Percentiles rank a stretch among this genome's conserved stretches.
phyloP scores from a whole-genome alignment of 2,797 vertebrate genomes.

The Meriones psammophilus region DNA sequence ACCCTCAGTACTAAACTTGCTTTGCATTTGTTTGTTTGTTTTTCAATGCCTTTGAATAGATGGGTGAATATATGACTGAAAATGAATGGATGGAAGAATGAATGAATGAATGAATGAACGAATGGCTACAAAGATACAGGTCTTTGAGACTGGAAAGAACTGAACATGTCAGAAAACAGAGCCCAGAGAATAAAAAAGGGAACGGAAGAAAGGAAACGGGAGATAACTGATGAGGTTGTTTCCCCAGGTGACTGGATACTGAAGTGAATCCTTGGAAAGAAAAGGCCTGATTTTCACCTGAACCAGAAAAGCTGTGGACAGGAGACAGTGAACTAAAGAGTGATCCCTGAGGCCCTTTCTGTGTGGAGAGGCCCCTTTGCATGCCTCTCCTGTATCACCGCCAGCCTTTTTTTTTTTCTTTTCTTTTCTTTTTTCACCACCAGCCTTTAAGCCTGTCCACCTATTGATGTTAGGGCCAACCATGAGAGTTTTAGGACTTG shows the following conservation, averaged over 20 bases:
- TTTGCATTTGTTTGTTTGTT: not conserved
- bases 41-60: not conserved
- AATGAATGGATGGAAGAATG: not conserved
- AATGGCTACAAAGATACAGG: not conserved
- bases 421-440: too few species aligned
- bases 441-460: not conserved
- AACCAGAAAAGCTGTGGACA: not conserved
- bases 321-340: not conserved
- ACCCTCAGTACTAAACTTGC: not conserved
- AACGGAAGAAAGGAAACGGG: not conserved
- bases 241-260: not conserved
- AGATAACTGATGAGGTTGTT: not conserved
- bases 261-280: not conserved
- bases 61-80: not conserved
- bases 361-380: not conserved
- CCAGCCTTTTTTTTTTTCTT: too few species aligned
- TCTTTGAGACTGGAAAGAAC: not conserved
- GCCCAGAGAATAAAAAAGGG: not conserved
- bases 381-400: not conserved
- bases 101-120: not conserved
- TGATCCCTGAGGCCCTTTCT: not conserved
- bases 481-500: not conserved
- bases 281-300: not conserved
- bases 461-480: not conserved
- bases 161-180: not conserved